These are phyloP conservation scores for Sandelia bainsii DNA, from an alignment of 2,797 vertebrate species.

Conservation along the genomic window DNA sequence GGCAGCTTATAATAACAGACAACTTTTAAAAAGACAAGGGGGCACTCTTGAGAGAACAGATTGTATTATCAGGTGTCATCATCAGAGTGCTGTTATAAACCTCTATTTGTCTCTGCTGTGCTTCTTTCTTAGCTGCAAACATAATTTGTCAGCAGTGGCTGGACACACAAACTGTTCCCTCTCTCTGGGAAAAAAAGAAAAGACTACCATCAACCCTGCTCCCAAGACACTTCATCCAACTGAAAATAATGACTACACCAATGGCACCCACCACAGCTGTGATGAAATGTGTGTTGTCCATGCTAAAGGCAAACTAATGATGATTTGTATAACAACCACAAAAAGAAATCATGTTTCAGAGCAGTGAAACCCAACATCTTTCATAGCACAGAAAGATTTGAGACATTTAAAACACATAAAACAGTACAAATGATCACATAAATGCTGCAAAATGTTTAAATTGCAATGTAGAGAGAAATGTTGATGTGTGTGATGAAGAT, in stretches of 20 bases:
- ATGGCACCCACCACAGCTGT: too few relatives aligned
- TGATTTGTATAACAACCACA: too few relatives aligned
- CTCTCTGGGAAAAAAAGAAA: too few relatives aligned
- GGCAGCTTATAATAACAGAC: not conserved
- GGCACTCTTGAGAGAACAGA: not conserved
- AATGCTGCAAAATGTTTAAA: not conserved
- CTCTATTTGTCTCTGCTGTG: not conserved
- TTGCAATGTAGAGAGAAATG: not conserved
- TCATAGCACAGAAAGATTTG: not conserved
- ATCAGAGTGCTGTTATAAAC: constrained; percentile 7
- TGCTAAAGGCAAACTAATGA: constrained; percentile 38
- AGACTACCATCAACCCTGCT: too few relatives aligned
- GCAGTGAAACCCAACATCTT: not conserved
- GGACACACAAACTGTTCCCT: too few relatives aligned
- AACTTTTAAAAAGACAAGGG: not conserved
- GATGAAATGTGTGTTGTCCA: too few relatives aligned
- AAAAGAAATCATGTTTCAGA: not conserved
- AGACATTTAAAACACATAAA: not conserved
- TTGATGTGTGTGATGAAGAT: not conserved
- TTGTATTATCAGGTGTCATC: constrained; percentile 11
- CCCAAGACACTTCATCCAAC: too few relatives aligned
- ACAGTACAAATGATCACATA: not conserved
- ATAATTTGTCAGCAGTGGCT: not conserved
- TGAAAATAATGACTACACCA: too few relatives aligned
- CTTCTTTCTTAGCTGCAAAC: constrained; percentile 8